A percentile compares a stretch with the other conserved stretches of the same genome.
phyloP scores from a whole-genome alignment of 2,797 vertebrate species.

The Arctocebus calabarensis region DNA sequence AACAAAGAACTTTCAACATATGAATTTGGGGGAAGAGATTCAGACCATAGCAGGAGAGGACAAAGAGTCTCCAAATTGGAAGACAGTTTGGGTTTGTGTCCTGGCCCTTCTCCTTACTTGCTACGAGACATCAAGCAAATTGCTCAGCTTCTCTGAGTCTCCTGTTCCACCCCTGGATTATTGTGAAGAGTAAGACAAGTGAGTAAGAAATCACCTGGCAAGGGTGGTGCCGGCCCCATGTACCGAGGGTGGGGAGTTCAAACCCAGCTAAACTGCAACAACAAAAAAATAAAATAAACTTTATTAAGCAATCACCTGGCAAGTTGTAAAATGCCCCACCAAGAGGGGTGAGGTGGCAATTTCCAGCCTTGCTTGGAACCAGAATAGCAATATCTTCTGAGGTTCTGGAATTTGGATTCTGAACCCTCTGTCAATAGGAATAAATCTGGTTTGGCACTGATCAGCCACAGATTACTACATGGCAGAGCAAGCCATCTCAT shows the following conservation, averaged over 20 bases:
- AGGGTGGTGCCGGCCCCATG: no score
- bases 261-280: no score
- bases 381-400: not conserved
- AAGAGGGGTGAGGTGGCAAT: not conserved
- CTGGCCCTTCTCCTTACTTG: not conserved
- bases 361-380: not conserved
- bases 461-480: not conserved
- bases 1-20: not conserved
- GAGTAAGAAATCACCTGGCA: not conserved
- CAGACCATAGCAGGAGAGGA: not conserved
- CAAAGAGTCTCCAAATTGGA: not conserved
- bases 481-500: not conserved
- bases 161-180: not conserved
- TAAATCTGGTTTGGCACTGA: accelerated
- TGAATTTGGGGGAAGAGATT: not conserved
- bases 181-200: not conserved
- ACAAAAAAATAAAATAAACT: no score
- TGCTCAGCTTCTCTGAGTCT: not conserved
- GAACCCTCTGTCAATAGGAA: not conserved
- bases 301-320: not conserved
- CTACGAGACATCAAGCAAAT: not conserved
- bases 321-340: accelerated
- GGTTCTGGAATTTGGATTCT: not conserved
- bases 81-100: no score
- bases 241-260: no score